Base-by-base conservation (phyloP, 2,888 invertebrate genomes). In the Aspidiotus destructor region DNA sequence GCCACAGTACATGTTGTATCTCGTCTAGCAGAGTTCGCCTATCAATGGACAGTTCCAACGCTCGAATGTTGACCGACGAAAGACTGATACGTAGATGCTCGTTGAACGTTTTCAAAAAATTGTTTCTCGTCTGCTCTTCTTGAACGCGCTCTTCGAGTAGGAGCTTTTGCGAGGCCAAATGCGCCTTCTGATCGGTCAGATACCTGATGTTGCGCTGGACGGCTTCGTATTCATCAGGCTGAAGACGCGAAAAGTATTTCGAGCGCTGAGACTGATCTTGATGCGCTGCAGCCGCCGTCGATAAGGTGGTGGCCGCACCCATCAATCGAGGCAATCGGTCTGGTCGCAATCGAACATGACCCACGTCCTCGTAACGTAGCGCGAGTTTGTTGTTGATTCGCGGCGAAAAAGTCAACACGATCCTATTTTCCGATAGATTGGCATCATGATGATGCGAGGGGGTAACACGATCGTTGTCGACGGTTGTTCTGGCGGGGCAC, bases 381-480 rank as follows among this genome's bases (percentile, higher is more conserved):
- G 65, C 55, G 44, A 65, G 42, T 58, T 65, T 65, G 17, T 44
- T 42, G 17, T 16, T 16, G 10, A 13, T 58, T 58, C 28, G 42
- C n/a, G 65, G 65, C n/a, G 65, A 65, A 48, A 65, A 42, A 28
- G 65, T 65, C 17, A 65, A 15, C 17, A 64, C 16, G 17, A 28
- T 10, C 7, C 41, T 16, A 40, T 28, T 7, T 40, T 11, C 28
- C 28, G 28, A 28, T 28, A 28, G 5, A 5, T 28, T 28, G 28
- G 5, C 5, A 28, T 28, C 28, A 28, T 28, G 28, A 28, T 28
- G 28, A 28, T 28, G 28, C 28, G 28, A 28, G 28, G 28, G 28
- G 5, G 28, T 28, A 28, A 28, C 28, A 28, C 28, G 13, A 41
- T 41, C 64, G 28, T 64, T 40, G 53, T 41, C 28, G 41, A 64